phyloP scores from a whole-genome alignment of 1,140 invertebrate species.

The Trialeurodes vaporariorum region DNA sequence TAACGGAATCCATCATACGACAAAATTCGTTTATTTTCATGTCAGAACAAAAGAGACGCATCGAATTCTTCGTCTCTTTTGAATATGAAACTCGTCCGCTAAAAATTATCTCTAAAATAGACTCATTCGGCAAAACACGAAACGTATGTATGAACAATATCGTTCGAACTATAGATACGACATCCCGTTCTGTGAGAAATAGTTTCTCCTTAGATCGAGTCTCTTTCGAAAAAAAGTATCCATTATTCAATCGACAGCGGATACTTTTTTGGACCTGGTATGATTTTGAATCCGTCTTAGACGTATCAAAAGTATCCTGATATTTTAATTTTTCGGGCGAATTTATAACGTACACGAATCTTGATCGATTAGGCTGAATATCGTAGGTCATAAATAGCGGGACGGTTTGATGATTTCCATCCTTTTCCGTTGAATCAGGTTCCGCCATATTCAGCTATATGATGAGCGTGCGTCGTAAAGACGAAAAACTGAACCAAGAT shows the following conservation, averaged over 20 bases:
- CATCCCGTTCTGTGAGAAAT: background rate
- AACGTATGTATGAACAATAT: background rate
- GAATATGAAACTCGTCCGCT: background rate
- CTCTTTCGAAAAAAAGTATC: background rate
- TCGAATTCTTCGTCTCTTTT: background rate
- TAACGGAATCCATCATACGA: background rate
- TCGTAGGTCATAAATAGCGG: background rate
- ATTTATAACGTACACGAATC: background rate
- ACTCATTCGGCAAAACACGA: background rate
- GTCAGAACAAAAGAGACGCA: background rate
- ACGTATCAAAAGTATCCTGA: too few species aligned
- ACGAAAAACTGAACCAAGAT: too few species aligned
- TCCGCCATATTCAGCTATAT: too few species aligned
- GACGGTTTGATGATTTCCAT: too few species aligned
- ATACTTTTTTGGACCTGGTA: too few species aligned
- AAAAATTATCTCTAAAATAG: background rate
- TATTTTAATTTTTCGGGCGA: too few species aligned
- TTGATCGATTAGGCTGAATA: background rate
- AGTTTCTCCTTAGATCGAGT: background rate
- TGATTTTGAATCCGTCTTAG: too few species aligned
- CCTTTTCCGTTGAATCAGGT: too few species aligned
- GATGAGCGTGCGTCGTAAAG: too few species aligned
- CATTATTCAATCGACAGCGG: background rate
- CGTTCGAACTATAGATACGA: background rate
- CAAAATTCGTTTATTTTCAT: background rate